Evolutionary conservation across 2,888 invertebrate genomes (phyloP).

Genomic region (Tachina grossa): DNA sequence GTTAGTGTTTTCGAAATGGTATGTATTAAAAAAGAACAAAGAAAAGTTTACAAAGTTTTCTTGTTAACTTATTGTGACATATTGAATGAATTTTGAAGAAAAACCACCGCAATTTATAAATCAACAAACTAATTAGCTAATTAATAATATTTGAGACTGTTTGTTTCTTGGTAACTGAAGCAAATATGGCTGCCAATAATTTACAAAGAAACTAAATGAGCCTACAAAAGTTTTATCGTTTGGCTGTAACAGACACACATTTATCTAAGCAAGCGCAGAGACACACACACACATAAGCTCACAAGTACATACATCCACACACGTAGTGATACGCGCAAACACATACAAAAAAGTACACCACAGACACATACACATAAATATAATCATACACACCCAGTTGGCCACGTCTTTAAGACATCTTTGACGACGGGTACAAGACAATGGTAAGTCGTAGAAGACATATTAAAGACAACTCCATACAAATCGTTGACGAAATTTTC

Average conservation of each 20-base stretch:
- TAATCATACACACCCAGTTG: too few relatives aligned
- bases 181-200: not conserved
- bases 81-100: slow-evolving; percentile 14
- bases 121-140: slow-evolving; percentile 27
- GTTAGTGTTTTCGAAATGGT: slow-evolving; percentile 17
- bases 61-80: slow-evolving; percentile 33
- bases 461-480: too few relatives aligned
- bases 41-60: slow-evolving; percentile 8
- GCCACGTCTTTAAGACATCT: too few relatives aligned
- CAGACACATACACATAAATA: not conserved
- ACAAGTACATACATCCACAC: too few relatives aligned
- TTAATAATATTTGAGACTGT: not conserved
- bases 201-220: not conserved
- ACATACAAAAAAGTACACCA: not conserved
- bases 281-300: too few relatives aligned
- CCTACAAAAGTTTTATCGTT: not conserved
- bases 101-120: not conserved
- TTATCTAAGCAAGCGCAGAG: too few relatives aligned
- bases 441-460: too few relatives aligned
- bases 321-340: too few relatives aligned
- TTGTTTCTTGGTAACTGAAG: not conserved
- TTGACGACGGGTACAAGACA: too few relatives aligned
- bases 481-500: too few relatives aligned
- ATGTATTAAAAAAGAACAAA: slow-evolving; percentile 2
- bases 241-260: too few relatives aligned